Evolutionary conservation across 2,888 invertebrate genomes (phyloP).

Genomic region (Ephialtes manifestator): DNA sequence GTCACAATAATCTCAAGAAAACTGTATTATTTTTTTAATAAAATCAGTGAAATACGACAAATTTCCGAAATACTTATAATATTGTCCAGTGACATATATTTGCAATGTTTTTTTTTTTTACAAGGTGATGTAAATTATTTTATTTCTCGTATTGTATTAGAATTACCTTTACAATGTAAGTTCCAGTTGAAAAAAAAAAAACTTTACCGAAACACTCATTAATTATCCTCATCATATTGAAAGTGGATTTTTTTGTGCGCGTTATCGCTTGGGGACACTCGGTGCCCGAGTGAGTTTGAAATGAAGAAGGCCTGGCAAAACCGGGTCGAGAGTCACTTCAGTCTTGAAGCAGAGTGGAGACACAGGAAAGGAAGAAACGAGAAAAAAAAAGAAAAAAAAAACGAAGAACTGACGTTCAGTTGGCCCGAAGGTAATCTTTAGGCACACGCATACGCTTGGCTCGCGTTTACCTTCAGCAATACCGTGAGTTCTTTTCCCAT

Average conservation of each 20-base stretch:
- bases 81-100: no score
- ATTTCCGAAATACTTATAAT: no score
- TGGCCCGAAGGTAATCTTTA: conserved; percentile 60
- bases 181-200: background rate
- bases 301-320: conserved; percentile 58
- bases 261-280: conserved; percentile 25
- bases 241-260: conserved; percentile 5
- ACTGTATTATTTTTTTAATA: no score
- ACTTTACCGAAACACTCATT: background rate
- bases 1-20: no score
- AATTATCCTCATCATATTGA: conserved; percentile 33
- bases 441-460: conserved; percentile 33
- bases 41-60: no score
- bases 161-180: background rate
- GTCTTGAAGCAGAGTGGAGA: conserved; percentile 45
- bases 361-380: conserved; percentile 44
- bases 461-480: conserved; percentile 31
- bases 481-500: conserved; percentile 16
- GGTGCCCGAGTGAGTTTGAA: conserved; percentile 33
- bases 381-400: conserved; percentile 15
- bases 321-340: conserved; percentile 67
- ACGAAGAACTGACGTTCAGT: conserved; percentile 53
- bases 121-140: no score
- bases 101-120: no score
- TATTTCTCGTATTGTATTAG: no score